Evolutionary conservation across 2,797 vertebrate genomes (phyloP).

Genomic region (Pipistrellus pipistrellus): DNA sequence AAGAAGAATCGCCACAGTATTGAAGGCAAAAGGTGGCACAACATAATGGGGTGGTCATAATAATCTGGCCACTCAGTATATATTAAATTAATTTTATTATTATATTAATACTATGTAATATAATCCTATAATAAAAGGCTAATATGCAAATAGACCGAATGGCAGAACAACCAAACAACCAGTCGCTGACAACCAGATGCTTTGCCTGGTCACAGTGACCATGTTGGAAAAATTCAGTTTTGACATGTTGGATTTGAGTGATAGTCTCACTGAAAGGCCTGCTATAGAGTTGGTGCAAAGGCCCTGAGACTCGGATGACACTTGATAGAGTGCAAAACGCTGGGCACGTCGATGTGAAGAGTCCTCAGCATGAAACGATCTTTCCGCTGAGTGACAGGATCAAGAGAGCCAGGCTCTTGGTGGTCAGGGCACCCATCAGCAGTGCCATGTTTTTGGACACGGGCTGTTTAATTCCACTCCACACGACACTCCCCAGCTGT

Average conservation of each 20-base stretch:
- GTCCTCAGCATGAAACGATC: background rate
- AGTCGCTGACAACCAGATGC: no score
- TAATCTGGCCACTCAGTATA: no score
- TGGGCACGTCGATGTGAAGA: background rate
- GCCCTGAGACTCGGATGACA: background rate
- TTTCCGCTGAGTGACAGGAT: background rate
- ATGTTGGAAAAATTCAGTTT: background rate
- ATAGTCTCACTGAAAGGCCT: background rate
- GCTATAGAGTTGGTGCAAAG: rapidly evolving
- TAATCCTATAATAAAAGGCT: no score
- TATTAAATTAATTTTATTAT: no score
- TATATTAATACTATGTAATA: no score
- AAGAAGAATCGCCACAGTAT: no score
- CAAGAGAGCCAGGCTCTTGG: background rate
- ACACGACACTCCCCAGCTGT: background rate
- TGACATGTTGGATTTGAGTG: background rate
- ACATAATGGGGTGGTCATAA: no score
- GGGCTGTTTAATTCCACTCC: background rate
- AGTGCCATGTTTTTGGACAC: background rate
- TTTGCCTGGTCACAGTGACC: background rate
- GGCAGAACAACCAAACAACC: no score
- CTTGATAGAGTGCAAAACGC: background rate
- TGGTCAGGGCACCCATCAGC: background rate
- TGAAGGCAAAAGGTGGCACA: no score
- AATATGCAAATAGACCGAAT: no score